Base-by-base conservation (phyloP, 1,140 invertebrate genomes). In the Hydropsyche tenuis region DNA sequence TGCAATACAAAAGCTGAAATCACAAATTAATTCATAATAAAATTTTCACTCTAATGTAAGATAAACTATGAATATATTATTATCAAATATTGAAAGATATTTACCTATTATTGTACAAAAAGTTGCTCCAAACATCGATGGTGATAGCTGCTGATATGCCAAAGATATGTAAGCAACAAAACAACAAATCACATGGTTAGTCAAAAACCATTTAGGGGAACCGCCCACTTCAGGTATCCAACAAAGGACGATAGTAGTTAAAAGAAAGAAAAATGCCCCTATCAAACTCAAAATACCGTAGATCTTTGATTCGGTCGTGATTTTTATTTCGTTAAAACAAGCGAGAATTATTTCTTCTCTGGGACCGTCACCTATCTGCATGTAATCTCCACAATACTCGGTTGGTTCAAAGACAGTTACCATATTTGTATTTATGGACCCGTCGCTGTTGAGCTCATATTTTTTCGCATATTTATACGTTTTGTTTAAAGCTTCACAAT, bases 1-100 rank as follows among this genome's bases (percentile, higher is more conserved):
- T 92, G 91, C 70, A 90, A 86, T 37, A 87, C 81, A 43, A 89
- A 84, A 1, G 88, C 89, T 84, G 88, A 56, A 85, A 86, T 73
- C 51, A 78, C 5, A 43, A 43, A 43, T 6, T 43, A 43, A 6
- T 6, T n/a, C n/a, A n/a, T n/a, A n/a, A n/a, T n/a, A 86, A 37
- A 37, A 37, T 4, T 4, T 4, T 37, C 30, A 37, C 3, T 37
- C 30, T 4, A 37, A 37, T 37, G 3, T 37, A n/a, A n/a, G n/a
- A n/a, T n/a, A 37, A 37, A 37, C 30, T 37, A 37, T 4, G 9
- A 37, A 37, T 9, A 37, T 9, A 37, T 37, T 37, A 37, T 37
- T 37, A 9, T 37, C 3, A 3, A 37, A 37, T 37, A 9, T 4
- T 37, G 30, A 37, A n/a, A n/a, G 11, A 3, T 7, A 48, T 16